A percentile compares a stretch with the other conserved stretches of the same genome.
phyloP scores from a whole-genome alignment of 2,113 vertebrate species.

The Rhodinocichla rosea region DNA sequence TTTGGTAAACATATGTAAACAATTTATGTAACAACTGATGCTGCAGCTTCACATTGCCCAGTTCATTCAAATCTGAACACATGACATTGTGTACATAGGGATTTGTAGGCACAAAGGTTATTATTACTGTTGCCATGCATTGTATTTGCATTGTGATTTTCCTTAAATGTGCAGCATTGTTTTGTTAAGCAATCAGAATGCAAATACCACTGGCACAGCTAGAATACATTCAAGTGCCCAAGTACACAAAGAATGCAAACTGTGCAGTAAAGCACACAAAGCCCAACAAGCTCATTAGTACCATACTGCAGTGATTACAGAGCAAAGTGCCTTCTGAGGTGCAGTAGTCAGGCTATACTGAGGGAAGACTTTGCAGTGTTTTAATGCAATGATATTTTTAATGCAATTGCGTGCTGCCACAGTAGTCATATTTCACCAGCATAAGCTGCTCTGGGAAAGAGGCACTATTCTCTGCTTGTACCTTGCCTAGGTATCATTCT shows the following conservation, averaged over 20 bases:
- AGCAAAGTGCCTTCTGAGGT: constrained; percentile 26
- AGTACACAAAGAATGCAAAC: constrained; percentile 38
- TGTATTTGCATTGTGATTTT: neutral
- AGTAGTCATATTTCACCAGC: neutral
- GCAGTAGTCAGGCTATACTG: neutral
- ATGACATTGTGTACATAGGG: rapidly evolving
- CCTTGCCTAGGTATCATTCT: neutral
- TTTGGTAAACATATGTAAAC: neutral
- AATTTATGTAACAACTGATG: neutral
- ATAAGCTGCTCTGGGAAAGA: neutral
- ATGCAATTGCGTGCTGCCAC: neutral
- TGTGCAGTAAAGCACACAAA: constrained; percentile 49
- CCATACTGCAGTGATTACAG: constrained; percentile 42
- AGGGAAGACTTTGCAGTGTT: neutral
- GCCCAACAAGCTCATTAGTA: constrained; percentile 56
- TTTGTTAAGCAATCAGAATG: constrained; percentile 41
- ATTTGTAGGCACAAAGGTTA: neutral
- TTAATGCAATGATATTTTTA: neutral
- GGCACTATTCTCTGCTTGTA: neutral
- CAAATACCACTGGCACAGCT: constrained; percentile 19
- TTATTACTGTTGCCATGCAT: neutral
- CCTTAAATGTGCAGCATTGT: constrained; percentile 14
- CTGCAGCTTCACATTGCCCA: neutral
- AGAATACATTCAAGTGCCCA: constrained; percentile 14
- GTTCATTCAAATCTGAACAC: neutral